Evolutionary conservation across 1,140 invertebrate genomes (phyloP), one percentile per base, ranked within the genome.

Genomic region (Dreissena rostriformis): DNA sequence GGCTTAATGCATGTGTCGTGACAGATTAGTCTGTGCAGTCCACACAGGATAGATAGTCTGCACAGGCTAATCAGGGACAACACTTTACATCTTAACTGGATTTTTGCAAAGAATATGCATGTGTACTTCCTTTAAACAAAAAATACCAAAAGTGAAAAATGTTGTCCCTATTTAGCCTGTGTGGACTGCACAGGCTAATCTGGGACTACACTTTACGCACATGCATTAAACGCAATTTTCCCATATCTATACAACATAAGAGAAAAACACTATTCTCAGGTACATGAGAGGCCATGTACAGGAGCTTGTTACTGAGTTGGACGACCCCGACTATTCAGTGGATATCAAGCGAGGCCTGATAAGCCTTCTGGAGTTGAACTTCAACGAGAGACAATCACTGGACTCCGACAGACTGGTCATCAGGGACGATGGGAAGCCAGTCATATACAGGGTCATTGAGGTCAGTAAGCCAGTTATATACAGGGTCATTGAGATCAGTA

Each of bases 331-430:
- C n/a, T 93, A 92, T 92, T 93, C 92, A 12, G 81, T 92, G 29
- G 92, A 93, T 86, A 87, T 93, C 74, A 93, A 93, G 85, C 87
- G 88, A 80, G 90, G 86, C 76, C 68, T 93, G 66, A 77, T 93
- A 22, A 85, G 84, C 75, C 71, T 93, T 55, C 79, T 93, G 12
- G 91, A 94, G 76, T 74, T 93, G 17, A 91, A 92, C 85, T 80
- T 93, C n/a, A 65, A 90, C 26, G 63, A 83, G 29, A 71, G 71
- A 29, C 74, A 84, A 17, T 55, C 73, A 15, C 70, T 73, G 0
- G 22, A 75, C 29, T 39, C n/a, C 66, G 66, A 78, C 57, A 71
- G 63, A 24, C 39, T 17, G 52, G 51, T 66, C 26, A 52, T 53
- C 28, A n/a, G 52, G 19, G 53, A 67, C 28, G 71, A 67, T 26